Evolutionary conservation across 2,113 vertebrate species (phyloP).

Genomic region (Melanocharis versteri): DNA sequence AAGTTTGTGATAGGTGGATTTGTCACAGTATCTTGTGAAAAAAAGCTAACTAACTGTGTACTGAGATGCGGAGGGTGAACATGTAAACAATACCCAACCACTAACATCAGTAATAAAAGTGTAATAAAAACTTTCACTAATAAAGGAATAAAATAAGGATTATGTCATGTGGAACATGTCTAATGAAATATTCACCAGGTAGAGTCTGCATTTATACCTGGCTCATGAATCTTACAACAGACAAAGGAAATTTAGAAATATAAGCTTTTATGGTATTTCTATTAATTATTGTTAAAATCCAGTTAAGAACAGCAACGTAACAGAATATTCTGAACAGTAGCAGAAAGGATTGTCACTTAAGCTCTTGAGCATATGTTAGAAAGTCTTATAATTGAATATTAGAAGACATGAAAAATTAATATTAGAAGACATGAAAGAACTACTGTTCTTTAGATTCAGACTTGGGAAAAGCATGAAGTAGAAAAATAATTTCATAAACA

Average conservation of each 20-base stretch:
- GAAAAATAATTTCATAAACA: background rate
- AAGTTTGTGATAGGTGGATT: background rate
- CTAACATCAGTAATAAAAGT: accelerated
- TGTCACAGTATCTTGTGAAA: background rate
- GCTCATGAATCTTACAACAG: background rate
- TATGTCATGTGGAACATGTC: background rate
- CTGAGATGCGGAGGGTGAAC: background rate
- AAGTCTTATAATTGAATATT: background rate
- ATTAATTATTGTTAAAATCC: background rate
- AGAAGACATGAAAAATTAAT: background rate
- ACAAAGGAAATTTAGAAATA: background rate
- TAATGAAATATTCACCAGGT: background rate
- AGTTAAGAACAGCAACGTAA: background rate
- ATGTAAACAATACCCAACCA: background rate
- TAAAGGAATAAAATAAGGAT: background rate
- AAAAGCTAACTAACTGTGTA: background rate
- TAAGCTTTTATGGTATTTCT: background rate
- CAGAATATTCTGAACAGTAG: background rate
- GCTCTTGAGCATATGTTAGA: background rate
- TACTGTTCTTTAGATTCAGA: background rate
- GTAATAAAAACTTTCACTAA: background rate
- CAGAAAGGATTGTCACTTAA: background rate
- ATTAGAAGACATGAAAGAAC: background rate
- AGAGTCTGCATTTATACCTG: background rate
- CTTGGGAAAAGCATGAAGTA: background rate